Evolutionary conservation across 2,888 invertebrate genomes (phyloP), one percentile per base, ranked within the genome.

Genomic region (Scaptomyza reducta): DNA sequence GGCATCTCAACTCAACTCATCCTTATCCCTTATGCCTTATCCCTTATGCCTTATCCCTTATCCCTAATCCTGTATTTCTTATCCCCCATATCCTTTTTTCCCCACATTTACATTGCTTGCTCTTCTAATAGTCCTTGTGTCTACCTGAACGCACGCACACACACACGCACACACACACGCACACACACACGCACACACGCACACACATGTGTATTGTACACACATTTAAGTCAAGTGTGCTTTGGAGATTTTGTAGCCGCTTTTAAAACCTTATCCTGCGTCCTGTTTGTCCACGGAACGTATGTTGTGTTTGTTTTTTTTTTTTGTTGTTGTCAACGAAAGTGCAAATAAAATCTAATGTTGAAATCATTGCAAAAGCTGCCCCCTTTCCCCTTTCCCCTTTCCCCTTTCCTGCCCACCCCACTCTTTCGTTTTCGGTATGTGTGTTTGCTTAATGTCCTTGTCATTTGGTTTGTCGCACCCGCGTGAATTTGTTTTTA

Each of bases 321-420:
- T 14, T 38, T 33, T 13, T 53, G 51, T 55, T 64, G 33, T 45
- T 86, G 80, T 83, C 89, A 87, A 74, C 78, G 70, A 80, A 85
- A 86, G 88, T 83, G 87, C 89, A 89, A 89, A 89, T 85, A 89
- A 85, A 85, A 87, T 88, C 89, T 79, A 89, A 86, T 86, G 86
- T 77, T 68, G 68, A 89, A 86, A 87, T 89, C 89, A 86, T 88
- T 86, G 89, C 89, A 80, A 86, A 76, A 87, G 74, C 69, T 64
- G 40, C 10, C 40, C 40, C 16, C 5, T 40, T n/a, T n/a, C 14
- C 33, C 33, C 13, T 55, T 50, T 41, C 54, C 49, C 41, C 25
- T 18, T 35, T 22, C 7, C 11, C 31, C 35, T 38, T n/a, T 59
- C n/a, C n/a, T n/a, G n/a, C n/a, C n/a, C n/a, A n/a, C n/a, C n/a